These are phyloP conservation scores for Drosophila setifemur DNA, from an alignment of 1,140 invertebrate genomes.

Conservation along the genomic window DNA sequence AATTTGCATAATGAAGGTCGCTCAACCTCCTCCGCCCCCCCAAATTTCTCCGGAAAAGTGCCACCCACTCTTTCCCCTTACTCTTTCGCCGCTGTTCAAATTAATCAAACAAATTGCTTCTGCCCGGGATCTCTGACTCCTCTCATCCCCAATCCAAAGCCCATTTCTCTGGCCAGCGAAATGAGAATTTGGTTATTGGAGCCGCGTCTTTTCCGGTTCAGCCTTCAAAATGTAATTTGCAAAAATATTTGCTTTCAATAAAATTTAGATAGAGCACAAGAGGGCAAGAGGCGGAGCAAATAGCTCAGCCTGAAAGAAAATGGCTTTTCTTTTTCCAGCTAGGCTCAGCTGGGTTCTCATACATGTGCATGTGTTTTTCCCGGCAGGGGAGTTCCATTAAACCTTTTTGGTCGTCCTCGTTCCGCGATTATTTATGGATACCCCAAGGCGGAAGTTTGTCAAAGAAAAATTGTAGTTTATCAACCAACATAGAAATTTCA, in stretches of 20 bases:
- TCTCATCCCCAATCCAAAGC: neutral
- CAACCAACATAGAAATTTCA: too few relatives aligned
- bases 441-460: too few relatives aligned
- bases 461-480: too few relatives aligned
- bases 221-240: conserved; percentile 69
- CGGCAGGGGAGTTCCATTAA: conserved; percentile 15
- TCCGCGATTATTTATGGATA: too few relatives aligned
- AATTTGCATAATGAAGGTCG: conserved; percentile 80
- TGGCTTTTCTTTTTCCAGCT: conserved; percentile 18
- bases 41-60: neutral
- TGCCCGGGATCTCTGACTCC: conserved; percentile 42
- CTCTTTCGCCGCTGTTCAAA: conserved; percentile 37
- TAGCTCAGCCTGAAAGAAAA: conserved; percentile 21
- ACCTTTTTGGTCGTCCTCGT: too few relatives aligned
- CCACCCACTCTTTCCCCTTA: neutral
- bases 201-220: conserved; percentile 27
- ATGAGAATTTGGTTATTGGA: conserved; percentile 34
- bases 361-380: conserved; percentile 3
- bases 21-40: neutral
- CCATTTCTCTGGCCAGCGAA: conserved; percentile 7
- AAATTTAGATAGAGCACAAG: conserved; percentile 6
- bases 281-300: neutral
- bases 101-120: conserved; percentile 80
- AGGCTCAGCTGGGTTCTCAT: conserved; percentile 32
- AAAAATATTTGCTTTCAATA: conserved; percentile 78